Evolutionary conservation across 2,113 vertebrate genomes (phyloP).

Genomic region (Labeo rohita): DNA sequence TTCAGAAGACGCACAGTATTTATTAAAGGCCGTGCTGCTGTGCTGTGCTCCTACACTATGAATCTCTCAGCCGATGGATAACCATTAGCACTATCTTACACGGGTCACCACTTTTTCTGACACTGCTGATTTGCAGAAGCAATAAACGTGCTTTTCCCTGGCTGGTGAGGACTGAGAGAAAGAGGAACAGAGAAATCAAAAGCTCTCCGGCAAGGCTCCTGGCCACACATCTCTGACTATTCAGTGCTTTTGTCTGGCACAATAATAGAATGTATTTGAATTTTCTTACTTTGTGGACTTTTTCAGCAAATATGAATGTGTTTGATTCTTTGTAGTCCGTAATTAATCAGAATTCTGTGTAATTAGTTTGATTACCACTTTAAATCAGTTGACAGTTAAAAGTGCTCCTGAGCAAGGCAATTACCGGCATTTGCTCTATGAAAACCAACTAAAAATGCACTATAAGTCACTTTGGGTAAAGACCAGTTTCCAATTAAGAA

Average conservation of each 20-base stretch:
- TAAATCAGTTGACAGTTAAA: neutral
- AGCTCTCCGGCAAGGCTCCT: neutral
- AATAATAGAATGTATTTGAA: neutral
- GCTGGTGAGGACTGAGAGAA: neutral
- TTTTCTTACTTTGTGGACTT: neutral
- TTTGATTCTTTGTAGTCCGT: neutral
- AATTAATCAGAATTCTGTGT: neutral
- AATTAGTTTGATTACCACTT: neutral
- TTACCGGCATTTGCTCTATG: neutral
- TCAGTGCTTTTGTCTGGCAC: neutral
- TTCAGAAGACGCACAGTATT: neutral
- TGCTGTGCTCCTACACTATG: neutral
- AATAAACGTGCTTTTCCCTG: neutral
- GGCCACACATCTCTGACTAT: neutral
- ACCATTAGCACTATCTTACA: neutral
- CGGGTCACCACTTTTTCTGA: neutral
- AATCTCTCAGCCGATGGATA: neutral
- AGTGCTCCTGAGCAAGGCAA: neutral
- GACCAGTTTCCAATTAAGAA: neutral
- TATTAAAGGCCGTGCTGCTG: neutral
- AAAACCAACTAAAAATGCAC: neutral
- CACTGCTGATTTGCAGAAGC: neutral
- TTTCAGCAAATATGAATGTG: neutral
- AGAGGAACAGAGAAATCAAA: neutral
- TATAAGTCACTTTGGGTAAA: neutral